Evolutionary conservation across 2,797 vertebrate genomes (phyloP), one percentile per base, ranked within the genome.

Genomic region (Epinephelus awoara): DNA sequence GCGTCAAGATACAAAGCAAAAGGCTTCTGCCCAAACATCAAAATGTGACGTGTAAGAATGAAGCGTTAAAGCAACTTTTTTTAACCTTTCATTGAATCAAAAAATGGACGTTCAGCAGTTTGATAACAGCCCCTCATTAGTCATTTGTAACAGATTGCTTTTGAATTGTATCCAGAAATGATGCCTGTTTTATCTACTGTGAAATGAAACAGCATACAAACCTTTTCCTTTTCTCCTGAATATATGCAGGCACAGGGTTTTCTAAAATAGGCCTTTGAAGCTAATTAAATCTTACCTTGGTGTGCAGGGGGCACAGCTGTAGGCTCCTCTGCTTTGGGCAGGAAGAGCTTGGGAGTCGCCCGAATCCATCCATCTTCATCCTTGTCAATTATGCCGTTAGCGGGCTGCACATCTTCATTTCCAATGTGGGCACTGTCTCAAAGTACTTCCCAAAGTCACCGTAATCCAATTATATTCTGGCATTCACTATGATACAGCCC

Each of bases 401-500:
- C 82, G n/a, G 76, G 79, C 88, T 62, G 85, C 90, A 87, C 86
- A 86, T 93, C 92, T 93, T 92, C 89, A 90, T 93, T 88, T 91
- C 87, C 88, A 90, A 85, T 82, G 88, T 92, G 89, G 90, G 83
- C 90, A 83, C 88, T 74, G 85, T 92, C 91, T 92, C 91, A 89
- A 91, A 94, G 92, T 93, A 90, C 91, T 92, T 93, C 90, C 91
- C 91, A 94, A 94, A 94, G 93, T 94, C 93, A 91, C 91, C 81
- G 70, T 92, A 93, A 95, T 93, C 92, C 88, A 92, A 94, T 95
- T 94, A 94, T 52, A 90, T 76, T 73, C 89, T 87, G 88, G 87
- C 89, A 56, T 89, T 86, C 72, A 47, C 87, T 86, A 57, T 63
- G 83, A 91, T 88, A 75, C 88, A 82, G 83, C 84, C 87, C 90